These are phyloP conservation scores for Geopemphigus sp. DNA, from an alignment of 1,140 invertebrate genomes.

Conservation along the genomic window DNA sequence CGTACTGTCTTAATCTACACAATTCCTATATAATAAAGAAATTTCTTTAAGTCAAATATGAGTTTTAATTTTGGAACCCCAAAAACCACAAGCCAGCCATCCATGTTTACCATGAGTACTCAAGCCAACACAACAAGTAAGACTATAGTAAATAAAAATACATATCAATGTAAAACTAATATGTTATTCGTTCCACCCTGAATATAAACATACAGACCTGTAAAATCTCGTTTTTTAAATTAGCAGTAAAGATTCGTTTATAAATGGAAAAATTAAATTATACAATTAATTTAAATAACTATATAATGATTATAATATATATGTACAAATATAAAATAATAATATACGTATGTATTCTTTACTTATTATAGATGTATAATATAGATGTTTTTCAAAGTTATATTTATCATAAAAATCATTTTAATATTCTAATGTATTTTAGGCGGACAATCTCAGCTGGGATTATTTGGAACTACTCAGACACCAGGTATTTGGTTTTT, in stretches of 20 bases:
- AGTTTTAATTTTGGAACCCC: slow-evolving; percentile 31
- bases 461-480: slow-evolving; percentile 9
- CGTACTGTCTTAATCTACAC: too few relatives aligned
- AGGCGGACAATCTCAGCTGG: slow-evolving; percentile 31
- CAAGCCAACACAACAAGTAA: slow-evolving; percentile 7
- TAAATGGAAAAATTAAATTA: too few relatives aligned
- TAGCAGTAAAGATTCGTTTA: too few relatives aligned
- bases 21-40: neutral
- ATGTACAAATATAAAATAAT: neutral
- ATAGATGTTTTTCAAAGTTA: neutral
- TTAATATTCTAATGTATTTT: neutral
- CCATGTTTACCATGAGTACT: slow-evolving; percentile 18
- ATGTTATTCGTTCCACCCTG: too few relatives aligned
- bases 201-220: neutral
- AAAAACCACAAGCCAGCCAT: neutral
- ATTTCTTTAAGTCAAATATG: neutral
- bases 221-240: neutral
- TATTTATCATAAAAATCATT: neutral
- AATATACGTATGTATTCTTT: too few relatives aligned
- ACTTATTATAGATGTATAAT: too few relatives aligned
- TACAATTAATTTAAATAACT: too few relatives aligned
- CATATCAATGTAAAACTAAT: neutral
- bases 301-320: too few relatives aligned
- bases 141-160: neutral
- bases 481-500: slow-evolving; percentile 10